Evolutionary conservation across 2,797 vertebrate genomes (phyloP).

Genomic region (Tiaroga cobitis): DNA sequence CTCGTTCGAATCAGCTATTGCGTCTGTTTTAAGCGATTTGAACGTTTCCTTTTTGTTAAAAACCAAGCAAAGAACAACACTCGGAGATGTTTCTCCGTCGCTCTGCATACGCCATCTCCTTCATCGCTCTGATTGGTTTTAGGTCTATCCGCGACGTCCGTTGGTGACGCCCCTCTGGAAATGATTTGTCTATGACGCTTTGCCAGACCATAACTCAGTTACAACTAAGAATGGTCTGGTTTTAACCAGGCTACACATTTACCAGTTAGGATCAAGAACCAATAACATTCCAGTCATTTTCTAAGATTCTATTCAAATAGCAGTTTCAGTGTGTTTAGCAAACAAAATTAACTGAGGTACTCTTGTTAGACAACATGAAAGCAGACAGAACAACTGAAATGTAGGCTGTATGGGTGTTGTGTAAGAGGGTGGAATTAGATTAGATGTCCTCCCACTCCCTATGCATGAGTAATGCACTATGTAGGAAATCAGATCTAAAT

Average conservation of each 20-base stretch:
- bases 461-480: constrained; percentile 61
- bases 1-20: no score
- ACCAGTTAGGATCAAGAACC: background rate
- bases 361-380: constrained; percentile 43
- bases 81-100: no score
- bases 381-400: constrained; percentile 51
- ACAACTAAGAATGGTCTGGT: no score
- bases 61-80: no score
- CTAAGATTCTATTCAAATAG: constrained; percentile 1
- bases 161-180: no score
- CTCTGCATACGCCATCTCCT: no score
- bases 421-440: constrained; percentile 60
- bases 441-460: constrained; percentile 57
- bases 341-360: constrained; percentile 33
- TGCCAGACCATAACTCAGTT: no score
- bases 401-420: constrained; percentile 57
- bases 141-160: no score
- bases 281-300: background rate
- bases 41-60: no score
- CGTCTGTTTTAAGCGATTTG: no score
- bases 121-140: no score
- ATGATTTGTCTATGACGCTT: no score
- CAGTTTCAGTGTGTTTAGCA: constrained; percentile 10
- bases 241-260: background rate
- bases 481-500: constrained; percentile 57